Base-by-base conservation (phyloP, 2,888 invertebrate genomes). In the Tuberolachnus salignus region DNA sequence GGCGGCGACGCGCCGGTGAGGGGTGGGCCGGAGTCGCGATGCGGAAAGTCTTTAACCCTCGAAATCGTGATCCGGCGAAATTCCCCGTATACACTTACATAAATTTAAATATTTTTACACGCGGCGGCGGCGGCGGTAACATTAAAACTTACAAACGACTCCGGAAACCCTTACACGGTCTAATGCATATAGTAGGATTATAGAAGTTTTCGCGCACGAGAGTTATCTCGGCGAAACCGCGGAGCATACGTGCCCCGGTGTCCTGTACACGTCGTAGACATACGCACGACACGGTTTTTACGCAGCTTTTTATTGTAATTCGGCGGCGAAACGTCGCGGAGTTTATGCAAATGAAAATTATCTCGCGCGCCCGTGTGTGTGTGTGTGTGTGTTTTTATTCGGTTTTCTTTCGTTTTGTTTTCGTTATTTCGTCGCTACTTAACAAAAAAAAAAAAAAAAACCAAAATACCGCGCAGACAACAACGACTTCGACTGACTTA, bases 81-180 rank as follows among this genome's bases (percentile, higher is more conserved):
- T 71, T 71, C 42, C 57, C n/a, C n/a, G n/a, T n/a, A 14, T 81
- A 80, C 6, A 34, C 34, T 34, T 34, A 34, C 44, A 59, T 72
- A 61, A 55, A 57, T 71, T 69, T 72, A 42, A 63, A 61, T 78
- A 80, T 69, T 69, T 63, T 63, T 44, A 80, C 61, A 46, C 26
- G 19, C 26, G 34, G 6, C 6, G 34, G 16, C 59, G 8, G 8
- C 26, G 34, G 34, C 59, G 26, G 61, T 61, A 26, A 49, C 23
- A 59, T 21, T n/a, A 19, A 61, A 63, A 63, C 73, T 73, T 73
- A 73, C 73, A 63, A 63, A 73, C 51, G 49, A 53, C 63, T 73
- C 51, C 16, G 10, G 34, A 63, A 61, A 51, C 61, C 71, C 59
- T 59, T 59, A n/a, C 51, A 16, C 55, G 10, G 3, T 13, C 11